A percentile compares a stretch with the other conserved stretches of the same genome.
These are phyloP conservation scores for Leptodactylus fallax DNA, from an alignment of 2,797 vertebrate genomes.

Conservation along the genomic window DNA sequence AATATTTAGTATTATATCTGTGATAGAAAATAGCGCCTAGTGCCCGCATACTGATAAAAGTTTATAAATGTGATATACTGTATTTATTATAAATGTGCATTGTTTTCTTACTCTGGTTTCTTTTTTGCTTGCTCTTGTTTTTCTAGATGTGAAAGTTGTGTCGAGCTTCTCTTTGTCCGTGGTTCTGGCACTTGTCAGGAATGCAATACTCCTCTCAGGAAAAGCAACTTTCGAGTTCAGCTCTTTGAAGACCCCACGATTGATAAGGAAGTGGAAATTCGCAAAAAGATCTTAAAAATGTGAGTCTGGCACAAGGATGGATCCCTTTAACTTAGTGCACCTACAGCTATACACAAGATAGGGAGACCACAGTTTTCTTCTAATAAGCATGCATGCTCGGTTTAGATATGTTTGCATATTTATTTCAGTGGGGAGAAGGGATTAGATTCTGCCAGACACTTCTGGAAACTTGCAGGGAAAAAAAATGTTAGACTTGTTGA, in stretches of 20 bases:
- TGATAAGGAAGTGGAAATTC: conserved; percentile 98
- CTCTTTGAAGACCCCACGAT: conserved; percentile 95
- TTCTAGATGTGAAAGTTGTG: conserved; percentile 93
- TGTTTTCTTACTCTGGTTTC: background rate
- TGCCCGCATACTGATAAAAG: too few relatives aligned
- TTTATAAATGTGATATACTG: background rate
- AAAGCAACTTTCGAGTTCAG: conserved; percentile 95
- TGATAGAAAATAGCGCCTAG: too few relatives aligned
- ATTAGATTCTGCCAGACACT: too few relatives aligned
- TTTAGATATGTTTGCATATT: too few relatives aligned
- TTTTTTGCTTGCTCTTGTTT: background rate
- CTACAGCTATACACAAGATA: background rate
- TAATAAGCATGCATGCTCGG: too few relatives aligned
- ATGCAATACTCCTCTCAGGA: conserved; percentile 92
- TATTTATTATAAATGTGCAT: background rate
- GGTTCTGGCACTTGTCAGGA: conserved; percentile 95
- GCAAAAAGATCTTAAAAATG: conserved; percentile 98
- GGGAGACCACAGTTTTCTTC: too few relatives aligned
- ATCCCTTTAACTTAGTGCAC: background rate
- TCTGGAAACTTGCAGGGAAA: too few relatives aligned
- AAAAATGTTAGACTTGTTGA: too few relatives aligned
- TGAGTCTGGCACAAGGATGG: conserved; percentile 67
- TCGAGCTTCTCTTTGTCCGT: conserved; percentile 95
- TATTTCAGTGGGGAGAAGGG: too few relatives aligned
- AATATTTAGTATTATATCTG: too few relatives aligned